Conservation (phyloP, 2,888 invertebrate species). For the Lycaena phlaeas region DNA sequence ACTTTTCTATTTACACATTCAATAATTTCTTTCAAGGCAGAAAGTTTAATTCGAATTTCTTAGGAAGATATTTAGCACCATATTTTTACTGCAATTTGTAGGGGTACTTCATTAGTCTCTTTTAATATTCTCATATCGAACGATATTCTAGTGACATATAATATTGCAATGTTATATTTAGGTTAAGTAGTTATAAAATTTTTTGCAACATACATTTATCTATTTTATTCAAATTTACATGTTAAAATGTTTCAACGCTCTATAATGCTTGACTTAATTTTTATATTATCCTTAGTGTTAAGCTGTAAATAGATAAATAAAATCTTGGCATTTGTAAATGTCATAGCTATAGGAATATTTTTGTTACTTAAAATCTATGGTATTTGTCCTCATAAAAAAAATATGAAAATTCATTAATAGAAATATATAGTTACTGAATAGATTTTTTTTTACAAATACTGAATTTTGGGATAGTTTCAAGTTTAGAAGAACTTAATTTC, state of each 20-base stretch:
- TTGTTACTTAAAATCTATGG: constrained; percentile 3
- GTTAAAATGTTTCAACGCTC: background rate
- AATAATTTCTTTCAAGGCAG: background rate
- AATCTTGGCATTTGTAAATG: constrained; percentile 3
- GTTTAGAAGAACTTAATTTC: too few relatives aligned
- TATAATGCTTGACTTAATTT: constrained; percentile 1
- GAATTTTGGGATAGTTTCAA: too few relatives aligned
- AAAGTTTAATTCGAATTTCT: background rate
- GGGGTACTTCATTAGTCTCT: background rate
- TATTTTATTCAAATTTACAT: constrained; percentile 6
- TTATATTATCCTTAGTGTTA: constrained; percentile 2
- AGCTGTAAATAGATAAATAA: constrained; percentile 3
- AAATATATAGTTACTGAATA: background rate
- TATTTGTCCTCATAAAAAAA: background rate
- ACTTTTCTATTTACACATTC: background rate
- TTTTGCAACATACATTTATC: constrained; percentile 1
- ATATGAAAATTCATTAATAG: too few relatives aligned
- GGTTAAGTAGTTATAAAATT: constrained; percentile 2
- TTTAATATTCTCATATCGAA: constrained; percentile 1
- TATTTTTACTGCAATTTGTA: background rate
- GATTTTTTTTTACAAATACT: too few relatives aligned
- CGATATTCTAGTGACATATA: background rate
- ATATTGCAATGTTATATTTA: background rate
- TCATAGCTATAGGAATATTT: constrained; percentile 7
- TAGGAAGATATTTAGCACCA: background rate